Evolutionary conservation across 2,888 invertebrate genomes (phyloP).

Genomic region (Podabrus alpinus): DNA sequence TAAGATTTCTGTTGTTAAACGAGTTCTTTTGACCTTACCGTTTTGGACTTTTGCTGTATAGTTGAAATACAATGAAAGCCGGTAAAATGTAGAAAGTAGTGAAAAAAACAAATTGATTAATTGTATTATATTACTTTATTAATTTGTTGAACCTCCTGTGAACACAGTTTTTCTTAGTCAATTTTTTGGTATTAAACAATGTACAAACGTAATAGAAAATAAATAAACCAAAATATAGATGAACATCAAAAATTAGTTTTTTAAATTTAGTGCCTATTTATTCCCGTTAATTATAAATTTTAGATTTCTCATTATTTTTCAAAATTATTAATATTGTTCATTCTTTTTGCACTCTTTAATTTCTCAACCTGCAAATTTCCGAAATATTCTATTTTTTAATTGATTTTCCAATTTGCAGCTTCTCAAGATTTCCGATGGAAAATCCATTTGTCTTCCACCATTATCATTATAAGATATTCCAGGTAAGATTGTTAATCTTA

Average conservation of each 20-base stretch:
- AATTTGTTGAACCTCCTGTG: no score
- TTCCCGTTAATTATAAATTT: background rate
- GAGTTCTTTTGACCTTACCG: no score
- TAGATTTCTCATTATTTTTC: background rate
- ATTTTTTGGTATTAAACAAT: no score
- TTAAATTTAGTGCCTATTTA: background rate
- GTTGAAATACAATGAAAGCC: no score
- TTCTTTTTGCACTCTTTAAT: background rate
- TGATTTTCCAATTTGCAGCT: background rate
- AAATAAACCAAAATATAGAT: no score
- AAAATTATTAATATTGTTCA: background rate
- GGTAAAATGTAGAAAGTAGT: no score
- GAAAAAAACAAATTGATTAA: no score
- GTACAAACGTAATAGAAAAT: no score
- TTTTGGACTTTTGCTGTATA: no score
- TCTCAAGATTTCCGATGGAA: background rate
- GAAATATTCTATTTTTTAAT: background rate
- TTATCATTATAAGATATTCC: background rate
- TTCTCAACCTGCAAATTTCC: background rate
- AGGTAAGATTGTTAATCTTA: background rate
- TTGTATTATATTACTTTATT: no score
- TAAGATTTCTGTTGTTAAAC: no score
- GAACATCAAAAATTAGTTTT: background rate
- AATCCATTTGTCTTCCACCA: background rate
- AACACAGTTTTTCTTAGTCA: no score